Conservation (phyloP, 2,797 vertebrate genomes). For the Protosalanx chinensis region DNA sequence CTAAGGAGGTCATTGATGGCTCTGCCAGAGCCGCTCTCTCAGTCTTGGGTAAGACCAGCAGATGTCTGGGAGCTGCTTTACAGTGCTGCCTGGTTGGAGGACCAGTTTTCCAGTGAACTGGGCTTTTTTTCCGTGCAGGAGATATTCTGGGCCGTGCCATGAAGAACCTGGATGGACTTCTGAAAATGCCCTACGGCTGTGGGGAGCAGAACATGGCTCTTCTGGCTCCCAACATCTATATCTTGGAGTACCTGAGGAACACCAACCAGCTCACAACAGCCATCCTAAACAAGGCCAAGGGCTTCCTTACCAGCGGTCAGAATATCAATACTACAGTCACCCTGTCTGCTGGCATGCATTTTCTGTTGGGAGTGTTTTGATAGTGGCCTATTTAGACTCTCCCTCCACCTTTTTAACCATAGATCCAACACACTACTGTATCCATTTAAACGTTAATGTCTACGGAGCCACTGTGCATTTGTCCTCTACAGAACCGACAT, state of each 20-base stretch:
- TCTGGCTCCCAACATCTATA: slow-evolving; percentile 77
- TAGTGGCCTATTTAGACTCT: neutral
- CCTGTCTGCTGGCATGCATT: neutral
- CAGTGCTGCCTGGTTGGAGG: neutral
- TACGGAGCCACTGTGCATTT: neutral
- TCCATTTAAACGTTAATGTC: neutral
- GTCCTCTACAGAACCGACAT: neutral
- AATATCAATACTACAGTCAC: neutral
- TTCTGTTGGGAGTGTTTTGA: neutral
- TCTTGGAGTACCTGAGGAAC: slow-evolving; percentile 74
- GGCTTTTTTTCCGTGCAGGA: slow-evolving; percentile 58
- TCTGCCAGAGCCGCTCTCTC: slow-evolving; percentile 67
- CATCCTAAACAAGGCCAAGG: slow-evolving; percentile 54
- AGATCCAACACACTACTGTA: neutral
- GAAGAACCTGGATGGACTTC: slow-evolving; percentile 73
- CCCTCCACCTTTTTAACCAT: neutral
- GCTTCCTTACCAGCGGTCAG: slow-evolving; percentile 74
- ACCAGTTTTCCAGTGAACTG: neutral
- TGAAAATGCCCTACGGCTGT: slow-evolving; percentile 75
- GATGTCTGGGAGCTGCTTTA: neutral
- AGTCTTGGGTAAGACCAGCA: slow-evolving; percentile 69
- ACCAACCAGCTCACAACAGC: slow-evolving; percentile 71
- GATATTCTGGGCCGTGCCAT: slow-evolving; percentile 77
- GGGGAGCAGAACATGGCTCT: slow-evolving; percentile 82
- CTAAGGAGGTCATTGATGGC: slow-evolving; percentile 66